These are phyloP conservation scores for Erpetoichthys calabaricus DNA, from an alignment of 2,797 vertebrate species.

Conservation along the genomic window DNA sequence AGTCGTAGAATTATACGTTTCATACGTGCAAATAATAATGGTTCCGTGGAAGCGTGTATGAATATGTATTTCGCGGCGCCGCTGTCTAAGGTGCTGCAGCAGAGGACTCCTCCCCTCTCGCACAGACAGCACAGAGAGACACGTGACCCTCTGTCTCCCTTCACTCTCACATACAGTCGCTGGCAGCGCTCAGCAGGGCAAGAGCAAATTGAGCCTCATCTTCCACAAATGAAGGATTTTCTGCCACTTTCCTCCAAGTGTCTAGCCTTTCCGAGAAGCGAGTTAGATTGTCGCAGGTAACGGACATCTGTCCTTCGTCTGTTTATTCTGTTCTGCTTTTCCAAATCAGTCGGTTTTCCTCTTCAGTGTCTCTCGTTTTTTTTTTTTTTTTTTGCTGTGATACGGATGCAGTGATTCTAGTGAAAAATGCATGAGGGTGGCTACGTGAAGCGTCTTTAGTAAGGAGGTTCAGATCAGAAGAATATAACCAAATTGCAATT, in stretches of 20 bases:
- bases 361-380: neutral
- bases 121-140: conserved; percentile 38
- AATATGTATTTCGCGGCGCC: conserved; percentile 24
- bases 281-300: conserved; percentile 37
- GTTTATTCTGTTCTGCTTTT: neutral
- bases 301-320: conserved; percentile 15
- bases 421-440: conserved; percentile 30
- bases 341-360: too few relatives aligned
- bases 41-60: conserved; percentile 15
- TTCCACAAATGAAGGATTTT: conserved; percentile 36
- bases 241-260: conserved; percentile 11
- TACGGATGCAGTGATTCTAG: conserved; percentile 38
- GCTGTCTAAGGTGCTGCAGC: conserved; percentile 44
- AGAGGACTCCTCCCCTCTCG: conserved; percentile 43
- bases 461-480: conserved; percentile 14
- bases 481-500: conserved; percentile 17
- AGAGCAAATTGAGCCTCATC: conserved; percentile 38
- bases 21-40: conserved; percentile 2
- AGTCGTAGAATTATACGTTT: too few relatives aligned
- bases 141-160: conserved; percentile 46
- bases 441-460: conserved; percentile 24
- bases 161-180: conserved; percentile 49
- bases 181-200: conserved; percentile 46
- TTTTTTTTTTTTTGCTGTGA: conserved; percentile 7
- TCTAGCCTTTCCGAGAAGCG: conserved; percentile 21